phyloP scores from a whole-genome alignment of 1,140 invertebrate genomes.

The Bicyclus anynana region DNA sequence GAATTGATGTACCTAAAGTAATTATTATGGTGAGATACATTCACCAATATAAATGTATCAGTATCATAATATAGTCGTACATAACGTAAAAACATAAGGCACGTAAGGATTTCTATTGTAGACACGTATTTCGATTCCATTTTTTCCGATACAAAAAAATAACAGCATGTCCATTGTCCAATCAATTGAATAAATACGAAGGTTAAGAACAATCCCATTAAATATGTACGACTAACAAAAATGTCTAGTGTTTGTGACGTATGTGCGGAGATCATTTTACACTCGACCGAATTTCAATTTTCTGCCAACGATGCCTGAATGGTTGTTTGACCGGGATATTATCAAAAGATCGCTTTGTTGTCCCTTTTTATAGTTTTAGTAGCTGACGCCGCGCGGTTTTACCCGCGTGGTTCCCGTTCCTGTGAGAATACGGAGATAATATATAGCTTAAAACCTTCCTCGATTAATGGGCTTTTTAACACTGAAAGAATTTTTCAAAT shows the following conservation, averaged over 20 bases:
- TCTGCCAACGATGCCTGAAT: slow-evolving; percentile 52
- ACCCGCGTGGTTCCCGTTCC: too few relatives aligned
- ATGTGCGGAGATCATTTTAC: slow-evolving; percentile 67
- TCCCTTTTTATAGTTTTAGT: not conserved
- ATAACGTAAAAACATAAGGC: too few relatives aligned
- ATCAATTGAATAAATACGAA: slow-evolving; percentile 14
- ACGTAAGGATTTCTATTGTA: too few relatives aligned
- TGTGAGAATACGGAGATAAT: too few relatives aligned
- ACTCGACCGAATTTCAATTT: slow-evolving; percentile 70
- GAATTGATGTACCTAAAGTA: too few relatives aligned
- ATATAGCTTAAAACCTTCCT: too few relatives aligned
- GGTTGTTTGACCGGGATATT: slow-evolving; percentile 31
- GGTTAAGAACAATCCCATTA: not conserved
- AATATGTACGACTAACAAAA: slow-evolving; percentile 40
- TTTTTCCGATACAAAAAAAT: not conserved
- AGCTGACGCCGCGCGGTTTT: not conserved
- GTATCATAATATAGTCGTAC: too few relatives aligned
- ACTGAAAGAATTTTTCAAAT: too few relatives aligned
- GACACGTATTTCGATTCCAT: not conserved
- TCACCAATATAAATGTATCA: too few relatives aligned
- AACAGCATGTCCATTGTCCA: not conserved
- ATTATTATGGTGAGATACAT: too few relatives aligned
- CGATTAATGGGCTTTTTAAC: too few relatives aligned
- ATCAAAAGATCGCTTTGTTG: slow-evolving; percentile 1
- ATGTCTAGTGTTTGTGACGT: slow-evolving; percentile 50